Conservation (phyloP, 2,113 vertebrate genomes). For the Heteronetta atricapilla region DNA sequence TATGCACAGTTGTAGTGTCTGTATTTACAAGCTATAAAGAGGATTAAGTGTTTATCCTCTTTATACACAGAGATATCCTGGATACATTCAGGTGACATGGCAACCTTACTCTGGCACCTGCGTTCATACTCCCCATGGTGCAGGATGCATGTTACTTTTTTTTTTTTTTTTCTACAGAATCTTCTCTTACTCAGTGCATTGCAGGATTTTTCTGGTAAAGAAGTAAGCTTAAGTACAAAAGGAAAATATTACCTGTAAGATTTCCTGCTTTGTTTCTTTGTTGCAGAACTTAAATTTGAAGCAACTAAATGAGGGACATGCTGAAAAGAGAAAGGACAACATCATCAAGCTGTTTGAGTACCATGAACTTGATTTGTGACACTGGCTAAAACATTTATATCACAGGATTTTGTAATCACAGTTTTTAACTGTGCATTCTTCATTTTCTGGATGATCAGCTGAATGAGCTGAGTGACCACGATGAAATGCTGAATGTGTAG, state of each 20-base stretch:
- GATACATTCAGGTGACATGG: neutral
- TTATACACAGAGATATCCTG: slow-evolving; percentile 19
- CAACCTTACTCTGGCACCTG: neutral
- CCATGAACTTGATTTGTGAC: neutral
- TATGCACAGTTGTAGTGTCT: neutral
- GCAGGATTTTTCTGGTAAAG: neutral
- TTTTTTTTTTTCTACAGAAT: neutral
- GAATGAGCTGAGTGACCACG: neutral
- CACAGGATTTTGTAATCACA: neutral
- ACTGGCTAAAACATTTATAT: neutral
- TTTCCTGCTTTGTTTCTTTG: neutral
- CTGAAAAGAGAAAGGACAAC: neutral
- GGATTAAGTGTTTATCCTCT: slow-evolving; percentile 35
- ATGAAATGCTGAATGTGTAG: neutral
- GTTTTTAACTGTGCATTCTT: neutral
- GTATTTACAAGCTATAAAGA: slow-evolving; percentile 38
- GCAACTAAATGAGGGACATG: neutral
- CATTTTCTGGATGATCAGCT: neutral
- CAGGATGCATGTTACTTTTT: neutral
- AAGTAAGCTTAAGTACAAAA: neutral
- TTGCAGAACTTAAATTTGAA: neutral
- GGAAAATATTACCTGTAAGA: neutral
- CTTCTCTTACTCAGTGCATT: neutral
- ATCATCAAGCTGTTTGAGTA: neutral
- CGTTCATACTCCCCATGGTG: neutral